Evolutionary conservation across 2,113 vertebrate species (phyloP), one percentile per base, ranked within the genome.

Genomic region (Chionodraco myersi): DNA sequence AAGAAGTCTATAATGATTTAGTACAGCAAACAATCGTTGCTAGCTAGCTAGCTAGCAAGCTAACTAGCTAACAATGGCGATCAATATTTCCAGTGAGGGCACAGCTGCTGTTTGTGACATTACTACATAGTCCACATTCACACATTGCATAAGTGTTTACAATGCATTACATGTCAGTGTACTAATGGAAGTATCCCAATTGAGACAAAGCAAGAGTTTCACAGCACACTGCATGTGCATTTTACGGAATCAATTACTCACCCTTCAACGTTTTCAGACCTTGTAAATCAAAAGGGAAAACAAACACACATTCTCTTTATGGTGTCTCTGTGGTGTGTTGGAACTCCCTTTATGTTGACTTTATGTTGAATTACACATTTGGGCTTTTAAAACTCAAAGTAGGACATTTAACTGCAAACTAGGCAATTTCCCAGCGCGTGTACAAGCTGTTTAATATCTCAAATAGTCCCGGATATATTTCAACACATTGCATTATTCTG

Each of bases 371-470:
- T 72, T 48, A 70, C 63, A 67, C 30, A 47, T 53, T 41, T 47
- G 41, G 44, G 66, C 57, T 81, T 87, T 89, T 26, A 68, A 52
- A 77, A 60, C 4, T 21, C 41, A 66, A 82, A 82, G 64, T 81
- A 76, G 80, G 80, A 71, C 84, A 88, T 83, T 85, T 82, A 72
- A 82, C 71, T 21, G 68, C 61, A 77, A 89, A 89, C 67, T 86
- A 72, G 82, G 73, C 41, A 80, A 75, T 80, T 84, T 80, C 63
- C 72, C 75, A 13, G 61, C 0, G n/a, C 66, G 12, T 68, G 26
- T 60, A 61, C 68, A 48, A 21, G 44, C 49, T 73, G 68, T 73
- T 85, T 80, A 72, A 82, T 80, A 84, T 87, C 71, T 74, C n/a
- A 71, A 83, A 80, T 59, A 75, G 60, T 79, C 57, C 67, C 14